Evolutionary conservation across 2,113 vertebrate species (phyloP).

Genomic region (Circaetus gallicus): DNA sequence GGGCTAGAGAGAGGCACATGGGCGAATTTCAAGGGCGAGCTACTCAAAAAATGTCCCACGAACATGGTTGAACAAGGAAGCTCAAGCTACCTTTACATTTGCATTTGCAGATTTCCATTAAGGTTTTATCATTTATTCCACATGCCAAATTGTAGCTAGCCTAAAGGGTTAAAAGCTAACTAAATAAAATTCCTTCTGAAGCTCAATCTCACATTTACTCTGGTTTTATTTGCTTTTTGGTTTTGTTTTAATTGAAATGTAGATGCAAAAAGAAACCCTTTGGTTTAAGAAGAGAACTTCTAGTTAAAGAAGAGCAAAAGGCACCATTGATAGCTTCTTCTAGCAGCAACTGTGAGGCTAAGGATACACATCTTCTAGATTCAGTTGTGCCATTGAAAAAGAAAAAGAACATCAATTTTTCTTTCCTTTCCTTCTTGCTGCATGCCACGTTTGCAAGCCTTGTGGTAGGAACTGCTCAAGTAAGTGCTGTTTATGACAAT

Average conservation of each 20-base stretch:
- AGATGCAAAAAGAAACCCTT: background rate
- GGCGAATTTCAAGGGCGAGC: background rate
- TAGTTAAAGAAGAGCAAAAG: background rate
- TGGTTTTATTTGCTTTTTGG: background rate
- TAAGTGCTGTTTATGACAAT: background rate
- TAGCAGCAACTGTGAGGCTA: background rate
- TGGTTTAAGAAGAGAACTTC: background rate
- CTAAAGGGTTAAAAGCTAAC: background rate
- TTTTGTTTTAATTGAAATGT: background rate
- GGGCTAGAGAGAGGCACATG: background rate
- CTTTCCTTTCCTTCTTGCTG: background rate
- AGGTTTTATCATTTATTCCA: background rate
- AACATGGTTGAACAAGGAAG: background rate
- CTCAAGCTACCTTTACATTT: background rate
- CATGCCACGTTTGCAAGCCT: rapidly evolving
- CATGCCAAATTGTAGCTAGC: background rate
- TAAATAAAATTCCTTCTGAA: background rate
- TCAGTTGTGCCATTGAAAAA: background rate
- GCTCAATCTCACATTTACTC: background rate
- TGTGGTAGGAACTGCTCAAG: background rate
- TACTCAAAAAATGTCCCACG: background rate
- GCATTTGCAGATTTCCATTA: background rate
- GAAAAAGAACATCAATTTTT: background rate
- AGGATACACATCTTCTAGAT: background rate
- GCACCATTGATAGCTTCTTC: background rate